Base-by-base conservation (phyloP, 1,140 invertebrate species). In the Formica selysi region DNA sequence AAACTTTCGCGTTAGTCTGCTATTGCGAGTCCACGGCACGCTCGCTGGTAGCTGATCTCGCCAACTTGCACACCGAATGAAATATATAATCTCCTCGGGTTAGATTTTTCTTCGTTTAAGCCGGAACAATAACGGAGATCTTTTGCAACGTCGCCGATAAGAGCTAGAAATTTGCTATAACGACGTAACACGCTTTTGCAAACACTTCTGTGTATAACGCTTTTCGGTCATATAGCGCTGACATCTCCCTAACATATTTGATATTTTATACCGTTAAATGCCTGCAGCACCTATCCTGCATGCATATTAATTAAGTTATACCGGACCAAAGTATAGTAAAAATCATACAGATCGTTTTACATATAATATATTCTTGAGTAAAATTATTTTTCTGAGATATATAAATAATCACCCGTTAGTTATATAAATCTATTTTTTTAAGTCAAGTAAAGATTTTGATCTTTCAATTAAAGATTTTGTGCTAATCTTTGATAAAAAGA, bases 31-130 rank as follows among this genome's bases (percentile, higher is more conserved):
- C 44, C 79, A 67, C 61, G 54, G 86, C 85, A 85, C 89, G 78
- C 76, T 73, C 64, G 41, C 29, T 57, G 62, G 36, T 16, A 59
- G 65, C 8, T 80, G 61, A 86, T 65, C 76, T 57, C 84, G 19
- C 44, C 79, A 89, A 80, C 73, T 87, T 67, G 32, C 54, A 29
- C 16, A 6, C 41, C 32, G 71, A 41, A 62, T 81, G 87, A 88
- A 78, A 71, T 57, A 71, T 70, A 29, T 29, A 59, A 76, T 89
- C 73, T 76, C 74, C 16, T 48, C 67, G 38, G 36, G 64, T 62
- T 59, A 64, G 61, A 89, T 89, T 89, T 86, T 78, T 70, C 61
- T 38, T 57, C 61, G 22, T 61, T 65, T 86, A 89, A 89, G 84
- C 71, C 71, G 76, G 64, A 86, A 86, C 54, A 62, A 73, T 88